phyloP scores from a whole-genome alignment of 35 echinoderm and acorn worm species.

The Ophioderma brevispina region DNA sequence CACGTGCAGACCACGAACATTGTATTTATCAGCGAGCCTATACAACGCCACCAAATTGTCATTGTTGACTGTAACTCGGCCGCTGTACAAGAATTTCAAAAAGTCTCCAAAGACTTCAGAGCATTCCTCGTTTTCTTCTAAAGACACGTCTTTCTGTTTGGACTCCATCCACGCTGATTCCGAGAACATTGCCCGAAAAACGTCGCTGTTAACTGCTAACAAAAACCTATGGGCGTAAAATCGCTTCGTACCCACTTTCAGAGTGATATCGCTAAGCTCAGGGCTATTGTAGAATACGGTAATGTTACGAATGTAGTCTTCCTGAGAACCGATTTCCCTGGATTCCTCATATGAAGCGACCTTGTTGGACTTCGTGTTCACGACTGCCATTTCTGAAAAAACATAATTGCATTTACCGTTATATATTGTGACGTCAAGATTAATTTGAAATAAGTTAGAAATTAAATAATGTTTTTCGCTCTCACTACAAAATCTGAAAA shows the following conservation, averaged over 20 bases:
- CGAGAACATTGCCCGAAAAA: constrained; percentile 39
- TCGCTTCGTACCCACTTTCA: constrained; percentile 12
- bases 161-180: constrained; percentile 26
- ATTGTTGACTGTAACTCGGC: neutral
- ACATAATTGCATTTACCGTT: no score
- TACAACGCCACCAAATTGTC: constrained; percentile 28
- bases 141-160: constrained; percentile 7
- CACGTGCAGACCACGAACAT: neutral
- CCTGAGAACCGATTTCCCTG: neutral
- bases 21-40: neutral
- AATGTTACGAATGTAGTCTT: neutral
- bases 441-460: no score
- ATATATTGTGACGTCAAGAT: no score
- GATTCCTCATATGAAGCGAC: neutral
- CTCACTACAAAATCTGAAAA: no score
- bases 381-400: neutral
- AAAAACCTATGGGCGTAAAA: constrained; percentile 39
- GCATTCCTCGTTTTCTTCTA: neutral
- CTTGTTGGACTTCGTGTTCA: neutral
- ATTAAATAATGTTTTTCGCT: no score
- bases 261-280: constrained; percentile 29
- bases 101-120: constrained; percentile 19
- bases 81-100: constrained; percentile 31
- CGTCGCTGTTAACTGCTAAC: constrained; percentile 16
- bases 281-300: constrained; percentile 26